Percentiles rank a stretch among this genome's conserved stretches.
Evolutionary conservation across 2,888 invertebrate genomes (phyloP).

Genomic region (Chymomyza amoena): DNA sequence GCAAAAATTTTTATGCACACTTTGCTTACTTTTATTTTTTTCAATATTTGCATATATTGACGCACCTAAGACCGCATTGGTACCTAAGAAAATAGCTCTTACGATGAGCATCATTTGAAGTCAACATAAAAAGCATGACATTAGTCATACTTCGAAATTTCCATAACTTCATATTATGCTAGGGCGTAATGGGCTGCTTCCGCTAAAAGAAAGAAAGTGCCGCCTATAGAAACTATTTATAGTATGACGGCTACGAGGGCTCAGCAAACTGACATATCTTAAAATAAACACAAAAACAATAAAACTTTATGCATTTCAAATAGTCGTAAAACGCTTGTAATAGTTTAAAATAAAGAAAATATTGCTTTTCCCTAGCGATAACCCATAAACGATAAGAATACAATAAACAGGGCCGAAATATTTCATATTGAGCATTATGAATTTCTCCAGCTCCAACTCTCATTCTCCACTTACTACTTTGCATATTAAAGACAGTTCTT

Average conservation of each 20-base stretch:
- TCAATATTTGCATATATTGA: conserved; percentile 30
- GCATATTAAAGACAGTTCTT: background rate
- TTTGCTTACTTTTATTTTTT: background rate
- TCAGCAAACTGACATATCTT: conserved; percentile 30
- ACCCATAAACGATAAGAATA: conserved; percentile 46
- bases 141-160: background rate
- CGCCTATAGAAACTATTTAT: conserved; percentile 27
- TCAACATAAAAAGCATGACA: background rate
- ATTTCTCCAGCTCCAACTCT: conserved; percentile 54
- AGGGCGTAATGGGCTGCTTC: conserved; percentile 38
- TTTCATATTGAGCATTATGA: conserved; percentile 49
- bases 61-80: background rate
- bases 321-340: conserved; percentile 1
- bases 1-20: background rate
- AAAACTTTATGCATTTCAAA: background rate
- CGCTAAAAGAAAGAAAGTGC: conserved; percentile 25
- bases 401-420: conserved; percentile 45
- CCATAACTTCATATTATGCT: background rate
- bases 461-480: background rate
- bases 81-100: background rate
- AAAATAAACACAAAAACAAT: conserved; percentile 11
- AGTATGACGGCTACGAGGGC: background rate
- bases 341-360: conserved; percentile 16
- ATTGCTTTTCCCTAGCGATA: conserved; percentile 35
- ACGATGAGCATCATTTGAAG: background rate